These are phyloP conservation scores for Dichetophora obliterata DNA, from an alignment of 2,888 invertebrate genomes.

Conservation along the genomic window DNA sequence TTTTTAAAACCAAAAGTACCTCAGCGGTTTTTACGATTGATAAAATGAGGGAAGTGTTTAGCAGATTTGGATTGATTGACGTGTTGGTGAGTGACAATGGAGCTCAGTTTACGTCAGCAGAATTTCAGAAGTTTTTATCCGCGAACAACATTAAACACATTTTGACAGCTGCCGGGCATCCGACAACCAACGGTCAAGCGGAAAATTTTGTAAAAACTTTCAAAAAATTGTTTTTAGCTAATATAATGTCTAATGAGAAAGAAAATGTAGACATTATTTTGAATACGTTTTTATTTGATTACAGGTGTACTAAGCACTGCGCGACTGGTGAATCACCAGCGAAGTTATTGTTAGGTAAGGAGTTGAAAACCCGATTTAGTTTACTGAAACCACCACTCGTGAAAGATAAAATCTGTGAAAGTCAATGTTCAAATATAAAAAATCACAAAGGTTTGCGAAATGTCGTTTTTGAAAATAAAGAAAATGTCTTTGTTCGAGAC, in stretches of 20 bases:
- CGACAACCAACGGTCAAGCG: constrained; percentile 52
- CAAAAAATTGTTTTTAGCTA: too few relatives aligned
- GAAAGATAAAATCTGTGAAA: too few relatives aligned
- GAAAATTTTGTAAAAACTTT: constrained; percentile 51
- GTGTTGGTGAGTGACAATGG: constrained; percentile 43
- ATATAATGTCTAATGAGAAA: too few relatives aligned
- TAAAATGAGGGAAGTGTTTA: constrained; percentile 37
- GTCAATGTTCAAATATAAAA: too few relatives aligned
- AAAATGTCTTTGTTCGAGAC: too few relatives aligned
- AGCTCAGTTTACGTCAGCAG: constrained; percentile 28
- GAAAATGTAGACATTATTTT: constrained; percentile 35
- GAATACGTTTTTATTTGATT: constrained; percentile 42
- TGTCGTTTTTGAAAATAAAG: too few relatives aligned
- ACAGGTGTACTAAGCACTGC: constrained; percentile 45
- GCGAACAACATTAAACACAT: constrained; percentile 5
- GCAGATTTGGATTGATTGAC: constrained; percentile 34
- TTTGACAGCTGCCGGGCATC: constrained; percentile 48
- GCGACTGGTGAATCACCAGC: constrained; percentile 43
- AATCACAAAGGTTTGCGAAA: too few relatives aligned
- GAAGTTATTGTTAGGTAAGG: constrained; percentile 43
- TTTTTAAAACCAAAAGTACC: too few relatives aligned
- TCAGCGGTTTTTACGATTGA: too few relatives aligned
- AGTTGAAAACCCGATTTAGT: constrained; percentile 11
- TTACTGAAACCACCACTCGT: not conserved
- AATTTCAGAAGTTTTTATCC: constrained; percentile 29